Percentiles rank a stretch among this genome's conserved stretches.
phyloP scores from a whole-genome alignment of 2,113 vertebrate genomes.

The Pygoscelis antarcticus region DNA sequence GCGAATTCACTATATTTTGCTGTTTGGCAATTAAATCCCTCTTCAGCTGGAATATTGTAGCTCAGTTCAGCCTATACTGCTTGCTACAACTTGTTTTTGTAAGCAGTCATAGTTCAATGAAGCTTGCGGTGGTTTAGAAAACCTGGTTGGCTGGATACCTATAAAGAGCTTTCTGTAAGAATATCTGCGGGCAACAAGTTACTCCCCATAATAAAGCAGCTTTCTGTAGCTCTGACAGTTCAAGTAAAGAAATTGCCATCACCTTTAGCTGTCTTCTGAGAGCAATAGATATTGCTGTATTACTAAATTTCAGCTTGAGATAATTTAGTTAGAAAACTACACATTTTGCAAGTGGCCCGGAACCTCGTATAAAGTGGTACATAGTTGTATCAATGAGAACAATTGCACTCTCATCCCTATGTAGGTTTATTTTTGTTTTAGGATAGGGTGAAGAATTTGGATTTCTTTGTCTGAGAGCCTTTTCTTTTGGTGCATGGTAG shows the following conservation, averaged over 20 bases:
- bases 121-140: constrained; percentile 74
- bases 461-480: constrained; percentile 49
- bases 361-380: background rate
- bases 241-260: constrained; percentile 71
- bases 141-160: constrained; percentile 59
- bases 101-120: constrained; percentile 81
- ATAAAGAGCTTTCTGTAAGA: constrained; percentile 73
- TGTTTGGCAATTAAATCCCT: constrained; percentile 66
- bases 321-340: background rate
- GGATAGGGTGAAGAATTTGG: background rate
- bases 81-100: constrained; percentile 77
- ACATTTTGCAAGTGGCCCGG: background rate
- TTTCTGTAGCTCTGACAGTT: constrained; percentile 1
- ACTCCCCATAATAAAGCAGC: constrained; percentile 5
- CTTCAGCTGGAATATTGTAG: constrained; percentile 64
- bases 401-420: background rate
- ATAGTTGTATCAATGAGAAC: background rate
- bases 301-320: background rate
- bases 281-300: constrained; percentile 14
- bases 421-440: background rate
- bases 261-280: constrained; percentile 73
- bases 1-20: constrained; percentile 58
- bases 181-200: constrained; percentile 70
- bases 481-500: constrained; percentile 47
- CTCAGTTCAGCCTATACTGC: constrained; percentile 49